These are phyloP conservation scores for Grapholita molesta DNA, from an alignment of 1,140 invertebrate species.

Conservation along the genomic window DNA sequence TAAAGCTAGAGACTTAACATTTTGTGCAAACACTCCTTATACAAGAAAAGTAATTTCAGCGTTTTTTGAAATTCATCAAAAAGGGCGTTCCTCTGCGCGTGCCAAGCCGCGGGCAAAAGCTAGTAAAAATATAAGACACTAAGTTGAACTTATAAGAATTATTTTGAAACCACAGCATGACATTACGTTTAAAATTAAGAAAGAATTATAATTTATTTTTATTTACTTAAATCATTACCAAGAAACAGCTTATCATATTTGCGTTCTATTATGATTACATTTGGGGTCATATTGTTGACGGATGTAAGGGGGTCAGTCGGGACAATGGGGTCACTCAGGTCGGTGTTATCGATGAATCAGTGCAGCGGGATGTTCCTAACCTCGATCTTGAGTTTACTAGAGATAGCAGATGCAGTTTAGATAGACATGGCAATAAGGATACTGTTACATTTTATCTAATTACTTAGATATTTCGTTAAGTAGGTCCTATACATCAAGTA, in stretches of 20 bases:
- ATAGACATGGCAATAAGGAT: neutral
- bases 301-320: neutral
- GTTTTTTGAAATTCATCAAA: no score
- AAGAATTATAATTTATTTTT: neutral
- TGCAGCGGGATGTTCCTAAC: neutral
- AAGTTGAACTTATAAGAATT: no score
- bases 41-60: no score
- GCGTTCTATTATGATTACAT: slow-evolving; percentile 1
- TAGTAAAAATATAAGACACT: no score
- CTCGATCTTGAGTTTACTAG: neutral
- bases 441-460: neutral
- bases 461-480: no score
- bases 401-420: neutral
- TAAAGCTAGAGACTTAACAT: no score
- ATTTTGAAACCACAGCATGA: no score
- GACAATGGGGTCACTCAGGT: neutral
- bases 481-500: no score
- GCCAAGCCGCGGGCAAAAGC: no score
- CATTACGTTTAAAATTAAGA: no score
- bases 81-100: no score
- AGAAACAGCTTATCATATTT: slow-evolving; percentile 12
- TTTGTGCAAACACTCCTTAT: no score
- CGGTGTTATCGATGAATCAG: slow-evolving; percentile 9
- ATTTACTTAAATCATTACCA: neutral
- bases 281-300: neutral